Conservation (phyloP, 2,888 invertebrate genomes). For the Junonia oenone region DNA sequence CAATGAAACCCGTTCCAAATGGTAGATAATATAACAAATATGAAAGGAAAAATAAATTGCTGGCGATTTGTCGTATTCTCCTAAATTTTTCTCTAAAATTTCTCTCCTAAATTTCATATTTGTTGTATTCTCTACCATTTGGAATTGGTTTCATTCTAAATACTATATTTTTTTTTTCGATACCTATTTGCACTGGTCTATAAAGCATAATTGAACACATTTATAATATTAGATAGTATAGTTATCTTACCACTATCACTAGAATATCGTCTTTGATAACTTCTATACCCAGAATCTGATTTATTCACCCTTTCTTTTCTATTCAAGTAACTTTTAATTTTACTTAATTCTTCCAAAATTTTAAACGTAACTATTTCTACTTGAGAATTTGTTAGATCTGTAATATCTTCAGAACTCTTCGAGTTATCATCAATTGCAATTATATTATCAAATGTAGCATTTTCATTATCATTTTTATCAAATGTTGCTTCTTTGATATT, state of each 20-base stretch:
- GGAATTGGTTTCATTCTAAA: too few species aligned
- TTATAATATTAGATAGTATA: too few species aligned
- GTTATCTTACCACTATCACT: slow-evolving; percentile 36
- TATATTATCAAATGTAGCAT: not conserved
- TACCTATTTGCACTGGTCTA: too few species aligned
- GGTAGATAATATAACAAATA: too few species aligned
- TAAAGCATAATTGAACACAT: too few species aligned
- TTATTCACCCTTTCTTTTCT: slow-evolving; percentile 36
- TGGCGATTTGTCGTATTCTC: too few species aligned
- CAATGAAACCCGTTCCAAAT: too few species aligned
- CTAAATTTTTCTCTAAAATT: too few species aligned
- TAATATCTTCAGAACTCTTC: not conserved
- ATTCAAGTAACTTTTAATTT: slow-evolving; percentile 46
- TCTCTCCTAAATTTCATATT: too few species aligned
- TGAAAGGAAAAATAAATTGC: too few species aligned
- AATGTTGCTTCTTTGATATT: not conserved
- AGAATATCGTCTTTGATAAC: slow-evolving; percentile 41
- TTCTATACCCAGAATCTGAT: slow-evolving; percentile 55
- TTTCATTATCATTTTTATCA: not conserved
- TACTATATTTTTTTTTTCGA: too few species aligned
- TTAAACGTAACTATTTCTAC: slow-evolving; percentile 52
- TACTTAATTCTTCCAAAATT: slow-evolving; percentile 58
- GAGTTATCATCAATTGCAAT: not conserved
- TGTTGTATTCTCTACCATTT: too few species aligned
- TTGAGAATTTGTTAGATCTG: slow-evolving; percentile 33